Evolutionary conservation across 2,888 invertebrate species (phyloP).

Genomic region (Marronus borbonicus): DNA sequence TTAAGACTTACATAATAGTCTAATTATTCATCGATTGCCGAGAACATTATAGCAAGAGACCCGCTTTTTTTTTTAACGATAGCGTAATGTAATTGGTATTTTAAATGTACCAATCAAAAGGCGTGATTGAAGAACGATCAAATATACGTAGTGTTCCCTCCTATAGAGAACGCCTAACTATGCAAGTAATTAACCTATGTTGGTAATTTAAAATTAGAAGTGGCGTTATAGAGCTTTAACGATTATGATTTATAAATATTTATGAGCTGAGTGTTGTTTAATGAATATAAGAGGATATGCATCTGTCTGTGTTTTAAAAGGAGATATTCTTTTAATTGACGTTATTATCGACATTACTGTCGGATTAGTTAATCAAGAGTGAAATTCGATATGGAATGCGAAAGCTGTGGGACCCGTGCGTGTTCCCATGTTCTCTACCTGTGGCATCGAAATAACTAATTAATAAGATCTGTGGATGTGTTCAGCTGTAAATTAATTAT

Average conservation of each 20-base stretch:
- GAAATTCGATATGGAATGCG: slow-evolving; percentile 28
- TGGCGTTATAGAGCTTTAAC: slow-evolving; percentile 3
- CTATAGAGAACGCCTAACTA: not conserved
- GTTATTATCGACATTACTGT: slow-evolving; percentile 48
- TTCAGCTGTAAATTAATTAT: slow-evolving; percentile 2
- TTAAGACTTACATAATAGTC: slow-evolving; percentile 51
- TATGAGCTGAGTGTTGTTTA: slow-evolving; percentile 43
- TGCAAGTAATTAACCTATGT: not conserved
- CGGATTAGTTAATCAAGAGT: slow-evolving; percentile 44
- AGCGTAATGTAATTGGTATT: slow-evolving; percentile 42
- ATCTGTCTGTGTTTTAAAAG: slow-evolving; percentile 9
- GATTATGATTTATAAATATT: slow-evolving; percentile 49
- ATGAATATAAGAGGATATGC: slow-evolving; percentile 14
- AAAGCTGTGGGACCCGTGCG: slow-evolving; percentile 19
- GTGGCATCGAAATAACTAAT: slow-evolving; percentile 28
- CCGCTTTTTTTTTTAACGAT: slow-evolving; percentile 34
- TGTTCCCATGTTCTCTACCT: not conserved
- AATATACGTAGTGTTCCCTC: slow-evolving; percentile 5
- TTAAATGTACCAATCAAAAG: slow-evolving; percentile 30
- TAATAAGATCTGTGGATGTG: not conserved
- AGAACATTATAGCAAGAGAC: slow-evolving; percentile 37
- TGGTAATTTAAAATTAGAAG: not conserved
- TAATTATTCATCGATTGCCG: slow-evolving; percentile 51
- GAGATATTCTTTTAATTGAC: slow-evolving; percentile 40
- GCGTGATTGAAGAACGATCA: slow-evolving; percentile 17